Evolutionary conservation across 2,113 vertebrate genomes (phyloP).

Genomic region (Scophthalmus maximus): DNA sequence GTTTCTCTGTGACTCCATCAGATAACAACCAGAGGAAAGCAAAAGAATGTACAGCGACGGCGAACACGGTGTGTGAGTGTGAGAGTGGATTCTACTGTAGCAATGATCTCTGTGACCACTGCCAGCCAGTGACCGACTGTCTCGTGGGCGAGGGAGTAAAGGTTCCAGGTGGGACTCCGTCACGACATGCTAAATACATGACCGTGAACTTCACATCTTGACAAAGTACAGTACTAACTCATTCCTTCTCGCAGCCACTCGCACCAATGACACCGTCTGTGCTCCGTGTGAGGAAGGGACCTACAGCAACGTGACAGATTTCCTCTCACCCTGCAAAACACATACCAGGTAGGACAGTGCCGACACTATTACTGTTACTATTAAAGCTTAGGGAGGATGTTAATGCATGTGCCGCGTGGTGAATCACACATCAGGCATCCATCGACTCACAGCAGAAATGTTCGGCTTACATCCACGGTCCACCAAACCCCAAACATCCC

Average conservation of each 20-base stretch:
- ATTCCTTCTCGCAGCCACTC: slow-evolving; percentile 53
- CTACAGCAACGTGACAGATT: slow-evolving; percentile 72
- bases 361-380: background rate
- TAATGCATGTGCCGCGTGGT: background rate
- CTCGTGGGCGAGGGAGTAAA: slow-evolving; percentile 54
- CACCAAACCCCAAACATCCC: too few species aligned
- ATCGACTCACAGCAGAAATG: background rate
- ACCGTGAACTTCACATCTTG: too few species aligned
- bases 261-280: slow-evolving; percentile 54
- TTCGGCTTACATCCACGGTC: slow-evolving; percentile 3
- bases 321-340: slow-evolving; percentile 48
- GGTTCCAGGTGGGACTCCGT: slow-evolving; percentile 57
- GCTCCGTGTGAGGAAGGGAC: slow-evolving; percentile 51
- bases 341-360: slow-evolving; percentile 63
- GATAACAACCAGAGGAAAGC: background rate
- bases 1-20: slow-evolving; percentile 33
- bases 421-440: slow-evolving; percentile 16
- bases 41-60: slow-evolving; percentile 21
- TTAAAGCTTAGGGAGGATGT: slow-evolving; percentile 11
- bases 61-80: slow-evolving; percentile 73
- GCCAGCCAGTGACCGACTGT: background rate
- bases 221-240: too few species aligned
- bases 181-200: too few species aligned
- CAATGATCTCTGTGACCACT: slow-evolving; percentile 33
- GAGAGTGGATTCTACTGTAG: slow-evolving; percentile 60